These are phyloP conservation scores for Cuculus canorus DNA, from an alignment of 2,797 vertebrate genomes.

Conservation along the genomic window DNA sequence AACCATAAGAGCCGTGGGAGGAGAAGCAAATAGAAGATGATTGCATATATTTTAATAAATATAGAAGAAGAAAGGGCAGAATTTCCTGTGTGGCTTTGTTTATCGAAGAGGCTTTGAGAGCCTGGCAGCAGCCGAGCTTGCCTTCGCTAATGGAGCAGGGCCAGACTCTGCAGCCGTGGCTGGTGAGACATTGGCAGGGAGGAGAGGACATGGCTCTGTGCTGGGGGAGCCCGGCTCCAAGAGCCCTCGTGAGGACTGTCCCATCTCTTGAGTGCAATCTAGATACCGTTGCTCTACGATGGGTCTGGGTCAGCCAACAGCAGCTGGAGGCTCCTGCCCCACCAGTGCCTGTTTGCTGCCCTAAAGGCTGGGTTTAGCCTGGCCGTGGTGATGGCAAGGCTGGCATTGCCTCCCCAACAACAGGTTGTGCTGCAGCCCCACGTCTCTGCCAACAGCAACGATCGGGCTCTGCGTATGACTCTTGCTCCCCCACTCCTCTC, in stretches of 20 bases:
- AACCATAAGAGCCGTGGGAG: slow-evolving; percentile 63
- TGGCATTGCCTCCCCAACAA: not conserved
- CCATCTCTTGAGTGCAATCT: not conserved
- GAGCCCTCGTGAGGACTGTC: not conserved
- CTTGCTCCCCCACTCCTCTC: not conserved
- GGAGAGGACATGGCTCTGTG: not conserved
- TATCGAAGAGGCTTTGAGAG: not conserved
- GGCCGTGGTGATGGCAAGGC: accelerated
- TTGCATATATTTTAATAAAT: slow-evolving; percentile 44
- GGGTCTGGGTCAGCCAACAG: not conserved
- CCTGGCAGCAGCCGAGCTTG: not conserved
- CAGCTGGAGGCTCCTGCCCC: not conserved
- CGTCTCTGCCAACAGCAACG: not conserved
- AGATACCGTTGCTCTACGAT: accelerated
- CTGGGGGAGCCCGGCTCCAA: not conserved
- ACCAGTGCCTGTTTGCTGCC: accelerated
- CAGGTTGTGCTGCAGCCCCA: not conserved
- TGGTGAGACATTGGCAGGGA: not conserved
- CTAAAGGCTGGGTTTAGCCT: not conserved
- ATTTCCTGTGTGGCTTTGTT: not conserved
- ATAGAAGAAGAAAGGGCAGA: slow-evolving; percentile 12
- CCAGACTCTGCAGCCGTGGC: not conserved
- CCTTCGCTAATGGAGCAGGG: not conserved
- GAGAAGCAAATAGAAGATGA: slow-evolving; percentile 57
- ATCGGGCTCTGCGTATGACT: not conserved